Evolutionary conservation across 1,140 invertebrate species (phyloP).

Genomic region (Tetranychus urticae): DNA sequence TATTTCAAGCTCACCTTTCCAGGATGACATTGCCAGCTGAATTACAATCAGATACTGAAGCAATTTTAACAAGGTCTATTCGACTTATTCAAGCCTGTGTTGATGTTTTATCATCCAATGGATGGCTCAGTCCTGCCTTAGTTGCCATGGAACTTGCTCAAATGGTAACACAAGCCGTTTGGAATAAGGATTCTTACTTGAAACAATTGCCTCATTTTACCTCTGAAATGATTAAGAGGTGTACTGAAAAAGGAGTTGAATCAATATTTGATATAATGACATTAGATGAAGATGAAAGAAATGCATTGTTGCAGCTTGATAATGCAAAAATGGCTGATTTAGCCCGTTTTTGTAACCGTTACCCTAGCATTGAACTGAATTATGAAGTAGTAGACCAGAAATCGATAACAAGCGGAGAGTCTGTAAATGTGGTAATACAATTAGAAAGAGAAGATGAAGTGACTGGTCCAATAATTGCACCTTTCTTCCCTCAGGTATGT

Average conservation of each 20-base stretch:
- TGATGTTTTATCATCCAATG: constrained; percentile 89
- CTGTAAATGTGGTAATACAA: constrained; percentile 66
- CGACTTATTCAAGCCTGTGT: constrained; percentile 93
- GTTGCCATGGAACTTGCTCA: constrained; percentile 98
- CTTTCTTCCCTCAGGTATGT: constrained; percentile 74
- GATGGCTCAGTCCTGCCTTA: constrained; percentile 89
- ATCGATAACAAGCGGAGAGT: constrained; percentile 36
- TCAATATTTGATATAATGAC: constrained; percentile 81
- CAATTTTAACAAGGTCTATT: constrained; percentile 49
- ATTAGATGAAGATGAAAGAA: constrained; percentile 78
- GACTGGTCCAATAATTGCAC: constrained; percentile 86
- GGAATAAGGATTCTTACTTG: constrained; percentile 92
- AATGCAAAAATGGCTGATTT: constrained; percentile 85
- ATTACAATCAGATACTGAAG: constrained; percentile 83
- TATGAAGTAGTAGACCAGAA: constrained; percentile 75
- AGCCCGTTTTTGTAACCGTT: constrained; percentile 90
- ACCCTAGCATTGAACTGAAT: constrained; percentile 91
- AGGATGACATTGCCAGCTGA: constrained; percentile 80
- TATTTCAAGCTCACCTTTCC: constrained; percentile 86
- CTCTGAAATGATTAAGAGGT: constrained; percentile 64
- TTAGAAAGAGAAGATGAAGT: constrained; percentile 90
- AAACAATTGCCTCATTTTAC: constrained; percentile 92
- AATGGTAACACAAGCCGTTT: constrained; percentile 99
- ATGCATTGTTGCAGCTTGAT: constrained; percentile 53
- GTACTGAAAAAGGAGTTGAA: constrained; percentile 34